These are phyloP conservation scores for Penelope pileata DNA, from an alignment of 2,113 vertebrate species.

Conservation along the genomic window DNA sequence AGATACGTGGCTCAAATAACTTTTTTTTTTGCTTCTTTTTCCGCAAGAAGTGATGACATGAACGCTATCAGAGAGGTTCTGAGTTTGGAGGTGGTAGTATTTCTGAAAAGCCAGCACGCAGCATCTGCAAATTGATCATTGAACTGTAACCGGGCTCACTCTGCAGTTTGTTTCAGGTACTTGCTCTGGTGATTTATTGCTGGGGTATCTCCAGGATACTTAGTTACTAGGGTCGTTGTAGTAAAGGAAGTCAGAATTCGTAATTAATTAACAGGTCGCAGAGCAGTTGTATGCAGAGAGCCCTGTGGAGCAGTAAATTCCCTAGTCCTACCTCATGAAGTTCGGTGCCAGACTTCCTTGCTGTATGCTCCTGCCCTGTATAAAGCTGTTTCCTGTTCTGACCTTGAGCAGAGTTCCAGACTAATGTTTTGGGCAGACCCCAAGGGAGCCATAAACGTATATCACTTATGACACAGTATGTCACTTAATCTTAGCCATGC, in stretches of 20 bases:
- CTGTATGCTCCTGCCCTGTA: not conserved
- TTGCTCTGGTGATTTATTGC: slow-evolving; percentile 30
- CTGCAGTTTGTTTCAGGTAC: not conserved
- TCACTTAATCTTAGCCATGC: not conserved
- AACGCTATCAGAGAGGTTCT: not conserved
- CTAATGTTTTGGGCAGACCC: slow-evolving; percentile 1
- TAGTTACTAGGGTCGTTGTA: not conserved
- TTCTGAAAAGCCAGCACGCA: not conserved
- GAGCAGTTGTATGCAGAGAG: slow-evolving; percentile 30
- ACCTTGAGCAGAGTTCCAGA: slow-evolving; percentile 51
- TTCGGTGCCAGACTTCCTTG: slow-evolving; percentile 14
- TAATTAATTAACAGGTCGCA: slow-evolving; percentile 64
- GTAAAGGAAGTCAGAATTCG: slow-evolving; percentile 57
- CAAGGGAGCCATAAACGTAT: not conserved
- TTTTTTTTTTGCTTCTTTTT: not conserved
- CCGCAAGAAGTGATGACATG: not conserved
- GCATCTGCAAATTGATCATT: not conserved
- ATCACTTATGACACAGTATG: slow-evolving; percentile 36
- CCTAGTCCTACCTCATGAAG: slow-evolving; percentile 46
- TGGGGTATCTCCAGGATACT: slow-evolving; percentile 16
- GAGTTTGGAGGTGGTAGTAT: not conserved
- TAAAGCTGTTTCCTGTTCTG: slow-evolving; percentile 46
- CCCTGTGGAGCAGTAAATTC: slow-evolving; percentile 58
- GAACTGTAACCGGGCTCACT: not conserved
- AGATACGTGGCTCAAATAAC: not conserved